Base-by-base conservation (phyloP, 2,797 vertebrate genomes). In the Acanthis flammea region DNA sequence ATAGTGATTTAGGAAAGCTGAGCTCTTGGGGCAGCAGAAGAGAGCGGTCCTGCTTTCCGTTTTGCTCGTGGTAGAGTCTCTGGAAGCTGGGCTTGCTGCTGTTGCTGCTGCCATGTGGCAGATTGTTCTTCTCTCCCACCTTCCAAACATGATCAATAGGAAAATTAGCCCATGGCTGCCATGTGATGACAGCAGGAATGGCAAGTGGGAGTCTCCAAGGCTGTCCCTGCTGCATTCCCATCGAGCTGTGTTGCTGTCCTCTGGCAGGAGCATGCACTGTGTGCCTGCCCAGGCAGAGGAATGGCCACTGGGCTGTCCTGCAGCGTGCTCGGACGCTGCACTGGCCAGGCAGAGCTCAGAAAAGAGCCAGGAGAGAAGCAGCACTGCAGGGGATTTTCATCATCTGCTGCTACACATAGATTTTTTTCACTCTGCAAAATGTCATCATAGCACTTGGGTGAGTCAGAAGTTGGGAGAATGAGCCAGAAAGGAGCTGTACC, bases 391-490 rank as follows among this genome's bases (percentile, higher is more conserved):
- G 53, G 35, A 16, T 88, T 94, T 91, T 89, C 75, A 45, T 93
- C 76, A 62, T 83, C 83, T 30, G 33, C 73, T 88, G 47, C 86
- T 90, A 44, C 62, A 4, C 28, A 0, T 21, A 25, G 33, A 3
- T 82, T 74, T 91, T 78, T 80, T 76, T 67, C 51, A 12, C 57
- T 84, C 53, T 88, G 87, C 47, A 66, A 65, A 78, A 81, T 84
- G 89, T 92, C 87, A 67, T 83, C 8, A 17, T 86, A 86, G 82
- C 70, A 41, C 35, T 30, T 82, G 90, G 53, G 47, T 92, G 87
- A 96, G 87, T 94, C 85, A 95, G 84, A 79, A 91, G 70, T 75
- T 80, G 61, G 55, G 74, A 80, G 77, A 80, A 82, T 48, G 82
- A 74, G 77, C 70, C 88, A 86, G 79, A 88, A 93, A 74, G 80